Conservation (phyloP, 2,888 invertebrate genomes). For the Sacculina carcini region DNA sequence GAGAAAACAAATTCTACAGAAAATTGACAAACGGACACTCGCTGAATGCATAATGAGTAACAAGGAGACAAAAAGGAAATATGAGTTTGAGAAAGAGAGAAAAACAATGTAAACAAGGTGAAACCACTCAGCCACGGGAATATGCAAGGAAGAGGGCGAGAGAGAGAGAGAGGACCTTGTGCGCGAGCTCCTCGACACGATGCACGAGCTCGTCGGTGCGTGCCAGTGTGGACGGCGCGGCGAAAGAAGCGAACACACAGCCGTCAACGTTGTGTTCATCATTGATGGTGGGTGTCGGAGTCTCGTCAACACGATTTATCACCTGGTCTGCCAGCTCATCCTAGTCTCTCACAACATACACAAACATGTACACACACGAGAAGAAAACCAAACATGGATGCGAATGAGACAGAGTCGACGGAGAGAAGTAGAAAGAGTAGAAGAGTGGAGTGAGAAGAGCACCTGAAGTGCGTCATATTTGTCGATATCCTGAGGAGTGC, state of each 20-base stretch:
- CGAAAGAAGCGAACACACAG: too few species aligned
- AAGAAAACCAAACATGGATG: too few species aligned
- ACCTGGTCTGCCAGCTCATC: slow-evolving; percentile 12
- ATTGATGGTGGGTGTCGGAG: too few species aligned
- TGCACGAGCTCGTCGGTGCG: not conserved
- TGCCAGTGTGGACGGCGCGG: too few species aligned
- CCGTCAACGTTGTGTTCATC: too few species aligned
- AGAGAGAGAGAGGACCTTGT: slow-evolving; percentile 9
- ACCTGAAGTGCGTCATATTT: not conserved
- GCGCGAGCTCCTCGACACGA: slow-evolving; percentile 12
- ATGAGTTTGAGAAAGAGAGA: not conserved
- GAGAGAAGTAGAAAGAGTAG: not conserved
- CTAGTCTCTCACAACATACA: too few species aligned
- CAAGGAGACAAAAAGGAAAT: too few species aligned
- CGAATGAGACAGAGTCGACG: not conserved
- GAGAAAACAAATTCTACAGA: too few species aligned
- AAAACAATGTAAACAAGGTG: not conserved
- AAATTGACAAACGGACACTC: too few species aligned
- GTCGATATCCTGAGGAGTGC: slow-evolving; percentile 1
- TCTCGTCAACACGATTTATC: slow-evolving; percentile 12
- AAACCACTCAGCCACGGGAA: not conserved
- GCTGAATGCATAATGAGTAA: too few species aligned
- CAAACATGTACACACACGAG: too few species aligned
- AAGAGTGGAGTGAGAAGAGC: not conserved
- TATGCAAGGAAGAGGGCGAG: not conserved